phyloP scores from a whole-genome alignment of 2,113 vertebrate genomes.

The Rhea pennata region DNA sequence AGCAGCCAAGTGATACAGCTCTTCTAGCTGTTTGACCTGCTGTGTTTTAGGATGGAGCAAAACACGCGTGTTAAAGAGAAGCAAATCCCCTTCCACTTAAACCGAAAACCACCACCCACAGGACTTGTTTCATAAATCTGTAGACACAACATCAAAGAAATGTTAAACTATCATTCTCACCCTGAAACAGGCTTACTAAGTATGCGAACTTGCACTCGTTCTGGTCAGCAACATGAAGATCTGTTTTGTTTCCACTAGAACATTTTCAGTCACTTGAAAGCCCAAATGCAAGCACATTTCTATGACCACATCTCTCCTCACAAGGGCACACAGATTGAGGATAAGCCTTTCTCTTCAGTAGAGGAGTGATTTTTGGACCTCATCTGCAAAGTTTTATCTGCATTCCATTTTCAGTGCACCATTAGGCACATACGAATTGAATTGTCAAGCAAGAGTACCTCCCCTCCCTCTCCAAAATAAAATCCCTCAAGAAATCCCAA shows the following conservation, averaged over 20 bases:
- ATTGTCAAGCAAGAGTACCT: not conserved
- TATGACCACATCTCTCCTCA: not conserved
- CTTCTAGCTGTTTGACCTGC: not conserved
- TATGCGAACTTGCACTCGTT: rapidly evolving
- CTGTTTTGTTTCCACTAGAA: not conserved
- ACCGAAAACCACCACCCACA: not conserved
- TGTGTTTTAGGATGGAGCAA: not conserved
- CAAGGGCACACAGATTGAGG: not conserved
- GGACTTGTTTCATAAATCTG: not conserved
- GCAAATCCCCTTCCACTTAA: not conserved
- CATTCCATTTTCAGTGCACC: not conserved
- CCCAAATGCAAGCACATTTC: not conserved
- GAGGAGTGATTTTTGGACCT: conserved; percentile 12
- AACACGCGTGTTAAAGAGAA: not conserved
- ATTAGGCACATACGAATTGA: conserved; percentile 1
- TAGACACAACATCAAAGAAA: not conserved
- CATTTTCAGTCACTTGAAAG: not conserved
- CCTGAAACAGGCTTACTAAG: not conserved
- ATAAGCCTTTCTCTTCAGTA: not conserved
- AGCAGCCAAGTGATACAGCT: not conserved
- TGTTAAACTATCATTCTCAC: not conserved
- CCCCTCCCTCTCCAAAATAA: not conserved
- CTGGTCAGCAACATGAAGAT: not conserved
- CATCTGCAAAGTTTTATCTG: not conserved
- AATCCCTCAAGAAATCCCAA: conserved; percentile 38